Base-by-base conservation (phyloP, 2,113 vertebrate species). In the Seriola dumerili region DNA sequence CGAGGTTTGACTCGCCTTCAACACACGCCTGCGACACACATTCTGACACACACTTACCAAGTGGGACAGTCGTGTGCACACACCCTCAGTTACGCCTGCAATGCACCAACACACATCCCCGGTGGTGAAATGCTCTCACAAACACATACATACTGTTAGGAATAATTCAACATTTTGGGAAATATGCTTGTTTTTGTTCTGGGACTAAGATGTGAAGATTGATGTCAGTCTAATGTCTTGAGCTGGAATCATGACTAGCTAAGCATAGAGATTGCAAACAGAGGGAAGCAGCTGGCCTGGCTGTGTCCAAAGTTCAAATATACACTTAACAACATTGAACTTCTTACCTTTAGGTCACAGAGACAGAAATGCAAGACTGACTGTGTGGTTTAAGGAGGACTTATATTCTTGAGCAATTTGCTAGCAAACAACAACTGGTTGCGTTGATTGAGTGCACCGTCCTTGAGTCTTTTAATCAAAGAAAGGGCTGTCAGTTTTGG, bases 1-100 rank as follows among this genome's bases (percentile, higher is more conserved):
- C 90, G 63, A 72, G 80, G 84, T 90, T 92, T 95, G 95, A 96
- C 95, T 94, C 93, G 77, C 64, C 80, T 85, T 90, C 90, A 88
- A 81, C 83, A 82, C 86, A 91, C 82, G 84, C 80, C 73, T 67
- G 70, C 21, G 71, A 83, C 76, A 85, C 78, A 88, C 81, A 83
- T 23, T 69, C 67, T 23, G 75, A 74, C 72, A 82, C 85, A 64
- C 85, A 78, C 65, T 55, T 65, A 85, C 71, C 44, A 58, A 90
- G 54, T 23, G 61, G 78, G 64, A 84, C 81, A 62, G 79, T 74
- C 21, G 29, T 71, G 34, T 40, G 74, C 54, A 54, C 68, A 76
- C 85, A 78, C 75, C 29, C 46, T 66, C 67, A 21, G 55, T 55
- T 65, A 74, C 4, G 11, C 55, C 61, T 42, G 13, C 38, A 21